Evolutionary conservation across 2,888 invertebrate species (phyloP).

Genomic region (Laspeyria flexula): DNA sequence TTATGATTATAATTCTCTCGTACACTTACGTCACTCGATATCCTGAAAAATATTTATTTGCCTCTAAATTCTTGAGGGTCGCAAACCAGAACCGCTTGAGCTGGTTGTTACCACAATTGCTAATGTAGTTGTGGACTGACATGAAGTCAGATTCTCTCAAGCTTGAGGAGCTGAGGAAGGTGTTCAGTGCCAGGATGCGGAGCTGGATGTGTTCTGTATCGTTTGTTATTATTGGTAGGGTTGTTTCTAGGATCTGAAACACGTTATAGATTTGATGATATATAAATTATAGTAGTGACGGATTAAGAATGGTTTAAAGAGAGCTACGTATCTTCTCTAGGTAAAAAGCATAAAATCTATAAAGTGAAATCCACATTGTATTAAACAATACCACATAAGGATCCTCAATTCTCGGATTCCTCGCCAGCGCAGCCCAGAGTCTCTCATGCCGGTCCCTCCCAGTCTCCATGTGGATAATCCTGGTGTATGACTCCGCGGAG

Average conservation of each 20-base stretch:
- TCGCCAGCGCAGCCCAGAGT: constrained; percentile 89
- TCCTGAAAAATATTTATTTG: constrained; percentile 87
- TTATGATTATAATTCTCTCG: too few relatives aligned
- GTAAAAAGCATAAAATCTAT: too few relatives aligned
- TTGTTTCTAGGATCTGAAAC: constrained; percentile 78
- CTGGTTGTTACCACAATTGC: constrained; percentile 86
- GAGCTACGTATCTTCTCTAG: too few relatives aligned
- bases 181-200: constrained; percentile 88
- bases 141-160: constrained; percentile 88
- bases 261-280: too few relatives aligned
- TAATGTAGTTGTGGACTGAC: constrained; percentile 89
- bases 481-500: constrained; percentile 67
- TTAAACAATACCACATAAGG: constrained; percentile 39
- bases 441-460: constrained; percentile 86
- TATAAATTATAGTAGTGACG: too few relatives aligned
- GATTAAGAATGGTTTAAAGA: too few relatives aligned
- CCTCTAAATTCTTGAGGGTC: constrained; percentile 88
- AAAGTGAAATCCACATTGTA: too few relatives aligned
- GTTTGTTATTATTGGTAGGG: constrained; percentile 89
- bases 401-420: constrained; percentile 44
- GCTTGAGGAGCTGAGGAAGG: constrained; percentile 86
- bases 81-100: constrained; percentile 90
- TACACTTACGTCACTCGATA: constrained; percentile 89
- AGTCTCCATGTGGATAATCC: constrained; percentile 68
- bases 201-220: constrained; percentile 89